Evolutionary conservation across 2,888 invertebrate genomes (phyloP).

Genomic region (Apamea anceps): DNA sequence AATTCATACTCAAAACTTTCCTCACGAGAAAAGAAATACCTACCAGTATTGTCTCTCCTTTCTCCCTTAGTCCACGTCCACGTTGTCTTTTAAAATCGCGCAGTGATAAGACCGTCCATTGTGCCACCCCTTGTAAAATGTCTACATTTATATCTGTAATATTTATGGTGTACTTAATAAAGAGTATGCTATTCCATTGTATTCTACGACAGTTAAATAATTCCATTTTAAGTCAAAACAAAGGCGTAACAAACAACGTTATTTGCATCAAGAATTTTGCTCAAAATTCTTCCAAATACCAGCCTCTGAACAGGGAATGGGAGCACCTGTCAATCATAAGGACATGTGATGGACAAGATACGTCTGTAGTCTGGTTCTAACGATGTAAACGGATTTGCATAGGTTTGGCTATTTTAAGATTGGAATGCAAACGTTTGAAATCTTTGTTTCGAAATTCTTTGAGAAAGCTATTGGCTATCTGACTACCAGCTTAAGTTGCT

Average conservation of each 20-base stretch:
- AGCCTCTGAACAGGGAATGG: conserved; percentile 1
- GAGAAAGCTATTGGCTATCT: neutral
- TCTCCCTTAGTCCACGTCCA: no score
- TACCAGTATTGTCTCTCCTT: no score
- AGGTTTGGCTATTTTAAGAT: conserved; percentile 15
- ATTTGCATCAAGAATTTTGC: conserved; percentile 9
- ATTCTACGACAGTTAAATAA: neutral
- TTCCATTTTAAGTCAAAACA: neutral
- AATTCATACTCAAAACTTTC: neutral
- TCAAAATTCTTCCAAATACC: conserved; percentile 26
- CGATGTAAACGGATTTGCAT: conserved; percentile 28
- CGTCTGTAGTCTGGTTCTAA: neutral
- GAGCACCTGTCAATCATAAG: conserved; percentile 41
- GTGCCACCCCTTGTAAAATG: no score
- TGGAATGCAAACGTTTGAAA: neutral
- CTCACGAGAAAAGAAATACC: neutral
- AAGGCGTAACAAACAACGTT: neutral
- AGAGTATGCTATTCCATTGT: no score
- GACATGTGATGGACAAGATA: conserved; percentile 44
- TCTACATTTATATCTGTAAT: no score
- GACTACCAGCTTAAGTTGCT: neutral
- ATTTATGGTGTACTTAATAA: no score
- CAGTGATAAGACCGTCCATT: no score
- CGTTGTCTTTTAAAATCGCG: no score
- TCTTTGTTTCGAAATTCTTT: neutral